phyloP scores from a whole-genome alignment of 2,888 invertebrate genomes.

The Chydorus sphaericus region DNA sequence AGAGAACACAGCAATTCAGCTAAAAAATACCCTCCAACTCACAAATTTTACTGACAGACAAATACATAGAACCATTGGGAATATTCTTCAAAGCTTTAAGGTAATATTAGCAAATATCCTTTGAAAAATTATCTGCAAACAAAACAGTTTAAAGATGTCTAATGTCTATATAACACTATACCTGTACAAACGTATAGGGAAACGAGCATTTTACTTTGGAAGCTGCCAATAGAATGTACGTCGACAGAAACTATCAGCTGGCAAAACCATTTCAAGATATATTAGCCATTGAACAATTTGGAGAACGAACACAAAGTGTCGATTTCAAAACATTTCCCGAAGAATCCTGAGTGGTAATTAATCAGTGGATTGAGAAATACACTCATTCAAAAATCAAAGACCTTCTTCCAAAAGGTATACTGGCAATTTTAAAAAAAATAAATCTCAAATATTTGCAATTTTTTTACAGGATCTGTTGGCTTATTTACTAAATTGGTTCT shows the following conservation, averaged over 20 bases:
- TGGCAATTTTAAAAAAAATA: too few species aligned
- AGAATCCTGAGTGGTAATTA: constrained; percentile 43
- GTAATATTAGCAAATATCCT: too few species aligned
- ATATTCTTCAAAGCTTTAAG: too few species aligned
- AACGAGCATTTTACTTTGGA: constrained; percentile 37
- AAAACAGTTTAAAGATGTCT: too few species aligned
- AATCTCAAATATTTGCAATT: not conserved
- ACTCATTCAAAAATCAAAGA: constrained; percentile 71
- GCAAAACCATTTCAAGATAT: constrained; percentile 37
- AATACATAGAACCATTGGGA: too few species aligned
- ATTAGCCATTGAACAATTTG: constrained; percentile 45
- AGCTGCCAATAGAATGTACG: constrained; percentile 57
- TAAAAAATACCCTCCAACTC: too few species aligned
- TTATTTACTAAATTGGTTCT: constrained; percentile 48
- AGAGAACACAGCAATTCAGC: too few species aligned
- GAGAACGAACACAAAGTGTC: constrained; percentile 44
- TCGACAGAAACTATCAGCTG: constrained; percentile 37
- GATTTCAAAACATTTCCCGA: constrained; percentile 41
- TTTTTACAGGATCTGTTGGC: constrained; percentile 35
- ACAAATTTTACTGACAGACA: too few species aligned
- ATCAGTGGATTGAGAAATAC: constrained; percentile 61
- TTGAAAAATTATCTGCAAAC: too few species aligned
- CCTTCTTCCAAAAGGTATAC: constrained; percentile 43
- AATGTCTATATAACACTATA: too few species aligned
- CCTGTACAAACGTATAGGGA: not conserved